These are phyloP conservation scores for Ormyrus thymus DNA, from an alignment of 2,888 invertebrate genomes.

Conservation along the genomic window DNA sequence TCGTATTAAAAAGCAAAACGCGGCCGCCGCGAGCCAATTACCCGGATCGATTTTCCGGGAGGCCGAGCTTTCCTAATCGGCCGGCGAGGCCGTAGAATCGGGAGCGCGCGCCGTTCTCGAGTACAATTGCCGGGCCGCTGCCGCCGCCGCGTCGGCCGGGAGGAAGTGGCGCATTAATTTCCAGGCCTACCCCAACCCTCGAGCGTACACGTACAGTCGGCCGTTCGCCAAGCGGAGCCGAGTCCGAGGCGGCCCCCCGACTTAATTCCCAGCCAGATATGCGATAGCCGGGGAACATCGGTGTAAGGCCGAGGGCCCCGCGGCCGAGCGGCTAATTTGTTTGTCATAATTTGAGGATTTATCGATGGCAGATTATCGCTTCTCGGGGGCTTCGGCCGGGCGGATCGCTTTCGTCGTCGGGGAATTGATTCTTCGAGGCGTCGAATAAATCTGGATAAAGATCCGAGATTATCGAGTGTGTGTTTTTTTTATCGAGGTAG, in stretches of 20 bases:
- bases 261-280: constrained; percentile 71
- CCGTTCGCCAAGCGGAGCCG: constrained; percentile 39
- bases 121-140: constrained; percentile 34
- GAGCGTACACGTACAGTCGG: constrained; percentile 61
- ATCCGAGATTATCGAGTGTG: neutral
- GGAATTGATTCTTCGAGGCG: too few species aligned
- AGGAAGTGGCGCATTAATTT: constrained; percentile 73
- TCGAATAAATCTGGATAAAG: too few species aligned
- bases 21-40: constrained; percentile 31
- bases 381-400: too few species aligned
- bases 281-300: constrained; percentile 66
- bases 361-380: constrained; percentile 51
- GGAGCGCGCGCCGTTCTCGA: neutral
- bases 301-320: constrained; percentile 57
- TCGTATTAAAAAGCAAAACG: constrained; percentile 15
- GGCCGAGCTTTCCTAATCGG: constrained; percentile 35
- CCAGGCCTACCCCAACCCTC: constrained; percentile 65
- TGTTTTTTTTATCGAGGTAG: too few species aligned
- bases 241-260: constrained; percentile 59
- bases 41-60: constrained; percentile 41
- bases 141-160: constrained; percentile 46
- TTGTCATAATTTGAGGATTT: constrained; percentile 70
- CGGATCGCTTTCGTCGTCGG: too few species aligned
- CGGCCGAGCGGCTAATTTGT: constrained; percentile 67
- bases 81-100: neutral